Evolutionary conservation across 1,140 invertebrate species (phyloP).

Genomic region (Drosophila pachea): DNA sequence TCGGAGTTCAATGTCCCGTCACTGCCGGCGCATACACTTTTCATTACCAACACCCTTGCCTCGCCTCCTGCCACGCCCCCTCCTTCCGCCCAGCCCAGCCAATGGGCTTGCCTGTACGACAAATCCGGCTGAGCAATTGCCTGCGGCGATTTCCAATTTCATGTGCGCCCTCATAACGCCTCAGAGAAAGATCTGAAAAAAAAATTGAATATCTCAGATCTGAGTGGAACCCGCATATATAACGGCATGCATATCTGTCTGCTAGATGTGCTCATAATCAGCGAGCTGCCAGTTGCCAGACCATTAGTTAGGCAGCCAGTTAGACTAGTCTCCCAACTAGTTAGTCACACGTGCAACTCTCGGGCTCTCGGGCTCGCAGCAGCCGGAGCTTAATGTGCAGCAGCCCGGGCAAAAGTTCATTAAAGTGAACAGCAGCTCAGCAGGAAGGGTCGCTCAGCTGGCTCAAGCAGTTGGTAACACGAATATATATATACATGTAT

Average conservation of each 20-base stretch:
- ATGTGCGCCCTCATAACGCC: too few species aligned
- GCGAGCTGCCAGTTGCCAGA: background rate
- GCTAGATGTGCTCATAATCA: background rate
- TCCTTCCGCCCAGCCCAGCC: too few species aligned
- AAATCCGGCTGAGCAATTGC: conserved; percentile 31
- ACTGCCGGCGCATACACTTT: conserved; percentile 34
- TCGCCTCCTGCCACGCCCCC: too few species aligned
- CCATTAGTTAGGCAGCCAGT: conserved; percentile 19
- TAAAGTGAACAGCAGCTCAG: background rate
- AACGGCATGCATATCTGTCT: conserved; percentile 10
- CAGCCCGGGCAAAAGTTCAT: conserved; percentile 28
- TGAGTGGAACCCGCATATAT: conserved; percentile 20
- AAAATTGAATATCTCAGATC: conserved; percentile 22
- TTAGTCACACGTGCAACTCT: conserved; percentile 24
- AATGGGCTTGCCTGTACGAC: conserved; percentile 9
- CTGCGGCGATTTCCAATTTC: conserved; percentile 16
- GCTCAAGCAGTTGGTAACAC: background rate
- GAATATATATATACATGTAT: background rate
- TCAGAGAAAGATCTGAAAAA: too few species aligned
- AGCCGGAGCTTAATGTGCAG: conserved; percentile 11
- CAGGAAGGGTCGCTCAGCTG: too few species aligned
- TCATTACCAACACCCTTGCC: conserved; percentile 28
- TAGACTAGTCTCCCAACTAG: conserved; percentile 4
- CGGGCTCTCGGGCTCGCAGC: background rate
- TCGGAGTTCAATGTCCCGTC: conserved; percentile 62